Evolutionary conservation across 1,140 invertebrate species (phyloP).

Genomic region (Palaemon carinicauda): DNA sequence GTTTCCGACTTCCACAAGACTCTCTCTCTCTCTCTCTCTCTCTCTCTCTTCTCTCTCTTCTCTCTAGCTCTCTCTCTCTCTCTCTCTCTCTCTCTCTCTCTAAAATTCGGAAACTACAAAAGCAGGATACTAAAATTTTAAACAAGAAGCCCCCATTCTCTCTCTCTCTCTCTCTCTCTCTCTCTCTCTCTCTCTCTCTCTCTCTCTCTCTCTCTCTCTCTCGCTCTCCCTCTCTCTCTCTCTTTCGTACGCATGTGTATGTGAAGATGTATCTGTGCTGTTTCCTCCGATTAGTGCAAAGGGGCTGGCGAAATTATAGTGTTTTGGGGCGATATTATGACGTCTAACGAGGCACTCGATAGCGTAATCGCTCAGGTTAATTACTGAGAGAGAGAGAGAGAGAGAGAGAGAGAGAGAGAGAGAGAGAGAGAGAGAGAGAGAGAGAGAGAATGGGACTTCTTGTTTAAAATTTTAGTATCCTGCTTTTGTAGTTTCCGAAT

Average conservation of each 20-base stretch:
- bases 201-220: background rate
- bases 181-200: background rate
- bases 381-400: background rate
- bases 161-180: background rate
- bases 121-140: no score
- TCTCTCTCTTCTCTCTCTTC: background rate
- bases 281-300: background rate
- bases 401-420: background rate
- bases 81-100: conserved; percentile 7
- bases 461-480: no score
- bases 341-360: background rate
- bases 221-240: conserved; percentile 6
- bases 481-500: no score
- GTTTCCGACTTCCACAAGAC: background rate
- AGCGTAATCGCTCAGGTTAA: background rate
- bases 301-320: no score
- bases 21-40: background rate
- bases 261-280: background rate
- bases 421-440: conserved; percentile 5
- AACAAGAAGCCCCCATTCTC: background rate
- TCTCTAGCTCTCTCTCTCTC: background rate
- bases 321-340: no score
- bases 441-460: background rate
- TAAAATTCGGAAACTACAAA: no score
- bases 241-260: background rate